Conservation (phyloP, 1,140 invertebrate genomes). For the Aradophagus sp. region DNA sequence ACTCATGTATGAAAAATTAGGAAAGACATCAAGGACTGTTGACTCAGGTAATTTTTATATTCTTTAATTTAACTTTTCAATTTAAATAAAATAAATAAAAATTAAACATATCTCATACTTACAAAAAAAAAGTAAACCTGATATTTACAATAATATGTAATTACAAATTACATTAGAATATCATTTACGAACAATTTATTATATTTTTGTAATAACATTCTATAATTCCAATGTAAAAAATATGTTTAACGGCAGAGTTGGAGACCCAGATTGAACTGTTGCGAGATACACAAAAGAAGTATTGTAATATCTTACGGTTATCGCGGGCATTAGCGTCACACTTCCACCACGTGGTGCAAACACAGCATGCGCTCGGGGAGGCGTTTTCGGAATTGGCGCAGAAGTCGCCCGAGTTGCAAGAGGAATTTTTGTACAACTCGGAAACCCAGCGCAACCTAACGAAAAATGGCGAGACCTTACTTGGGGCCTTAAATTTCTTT, state of each 20-base stretch:
- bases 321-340: conserved; percentile 89
- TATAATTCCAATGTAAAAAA: no score
- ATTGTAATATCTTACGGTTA: conserved; percentile 90
- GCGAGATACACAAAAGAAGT: conserved; percentile 95
- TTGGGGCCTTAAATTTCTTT: conserved; percentile 96
- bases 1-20: conserved; percentile 94
- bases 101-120: no score
- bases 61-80: conserved; percentile 1
- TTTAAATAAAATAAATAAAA: no score
- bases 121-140: no score
- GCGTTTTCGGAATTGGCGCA: conserved; percentile 96
- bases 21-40: conserved; percentile 92
- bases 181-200: no score
- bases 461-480: conserved; percentile 93
- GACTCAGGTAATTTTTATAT: conserved; percentile 87
- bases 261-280: conserved; percentile 94
- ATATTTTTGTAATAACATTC: no score
- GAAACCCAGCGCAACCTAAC: conserved; percentile 95
- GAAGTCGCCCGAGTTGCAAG: conserved; percentile 94
- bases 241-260: no score
- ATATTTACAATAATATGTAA: no score
- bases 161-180: no score
- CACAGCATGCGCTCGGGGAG: conserved; percentile 88
- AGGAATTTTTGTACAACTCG: conserved; percentile 96
- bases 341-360: conserved; percentile 91